phyloP scores from a whole-genome alignment of 2,888 invertebrate species.

The Oconnorella tubifera region DNA sequence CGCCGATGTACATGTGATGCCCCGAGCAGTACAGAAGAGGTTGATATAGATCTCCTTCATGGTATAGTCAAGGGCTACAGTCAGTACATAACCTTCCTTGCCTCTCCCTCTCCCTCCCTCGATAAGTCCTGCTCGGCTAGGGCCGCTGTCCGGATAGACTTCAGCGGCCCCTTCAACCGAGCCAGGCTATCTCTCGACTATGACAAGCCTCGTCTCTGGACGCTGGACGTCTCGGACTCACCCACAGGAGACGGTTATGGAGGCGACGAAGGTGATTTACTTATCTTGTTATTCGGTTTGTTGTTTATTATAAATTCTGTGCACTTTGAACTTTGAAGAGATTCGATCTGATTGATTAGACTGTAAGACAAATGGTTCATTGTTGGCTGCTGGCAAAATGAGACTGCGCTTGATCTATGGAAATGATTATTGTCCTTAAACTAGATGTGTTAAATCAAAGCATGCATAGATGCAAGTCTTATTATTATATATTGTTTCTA shows the following conservation, averaged over 20 bases:
- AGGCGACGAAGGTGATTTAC: slow-evolving; percentile 32
- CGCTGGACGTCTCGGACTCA: slow-evolving; percentile 49
- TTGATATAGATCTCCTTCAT: slow-evolving; percentile 45
- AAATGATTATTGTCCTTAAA: too few species aligned
- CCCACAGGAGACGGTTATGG: slow-evolving; percentile 49
- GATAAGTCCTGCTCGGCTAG: slow-evolving; percentile 41
- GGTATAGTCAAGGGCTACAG: slow-evolving; percentile 51
- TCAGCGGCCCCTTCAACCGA: slow-evolving; percentile 43
- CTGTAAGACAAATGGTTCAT: too few species aligned
- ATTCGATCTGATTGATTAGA: too few species aligned
- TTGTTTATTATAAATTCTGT: neutral
- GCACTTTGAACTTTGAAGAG: slow-evolving; percentile 29
- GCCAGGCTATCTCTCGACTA: slow-evolving; percentile 42
- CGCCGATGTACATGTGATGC: too few species aligned
- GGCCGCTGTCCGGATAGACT: slow-evolving; percentile 48
- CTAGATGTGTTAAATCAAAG: too few species aligned
- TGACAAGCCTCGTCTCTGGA: slow-evolving; percentile 49
- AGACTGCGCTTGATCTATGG: too few species aligned
- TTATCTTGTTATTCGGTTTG: too few species aligned
- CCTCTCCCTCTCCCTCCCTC: slow-evolving; percentile 35
- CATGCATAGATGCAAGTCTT: too few species aligned
- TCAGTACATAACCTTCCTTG: slow-evolving; percentile 44
- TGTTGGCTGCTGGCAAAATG: too few species aligned
- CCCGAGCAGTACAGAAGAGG: too few species aligned
- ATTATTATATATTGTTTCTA: too few species aligned